phyloP scores from a whole-genome alignment of 2,113 vertebrate species.

The Lasiurus borealis region DNA sequence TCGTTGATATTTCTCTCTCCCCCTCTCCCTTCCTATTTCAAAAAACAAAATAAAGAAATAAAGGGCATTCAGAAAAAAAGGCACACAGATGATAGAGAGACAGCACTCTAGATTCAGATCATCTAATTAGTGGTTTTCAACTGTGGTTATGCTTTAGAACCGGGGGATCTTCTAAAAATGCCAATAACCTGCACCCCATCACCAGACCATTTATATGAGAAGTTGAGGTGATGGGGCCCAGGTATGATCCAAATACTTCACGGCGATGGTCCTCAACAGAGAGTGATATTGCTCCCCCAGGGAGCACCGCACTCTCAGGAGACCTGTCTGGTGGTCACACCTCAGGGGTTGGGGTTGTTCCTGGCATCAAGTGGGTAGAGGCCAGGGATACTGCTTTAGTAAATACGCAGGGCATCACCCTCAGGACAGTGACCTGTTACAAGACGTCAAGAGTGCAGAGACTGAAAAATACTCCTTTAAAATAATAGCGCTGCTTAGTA shows the following conservation, averaged over 20 bases:
- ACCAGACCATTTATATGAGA: neutral
- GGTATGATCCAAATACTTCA: slow-evolving; percentile 18
- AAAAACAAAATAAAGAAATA: neutral
- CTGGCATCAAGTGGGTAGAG: neutral
- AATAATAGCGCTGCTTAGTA: slow-evolving; percentile 40
- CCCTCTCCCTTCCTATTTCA: too few relatives aligned
- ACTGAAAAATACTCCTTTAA: neutral
- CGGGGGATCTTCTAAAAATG: slow-evolving; percentile 44
- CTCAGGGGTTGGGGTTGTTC: neutral
- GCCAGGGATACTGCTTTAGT: neutral
- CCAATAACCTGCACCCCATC: neutral
- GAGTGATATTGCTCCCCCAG: neutral
- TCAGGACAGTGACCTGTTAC: neutral
- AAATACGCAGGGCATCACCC: neutral
- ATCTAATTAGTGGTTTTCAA: slow-evolving; percentile 5
- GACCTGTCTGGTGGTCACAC: slow-evolving; percentile 9
- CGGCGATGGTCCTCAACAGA: neutral
- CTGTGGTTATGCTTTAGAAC: slow-evolving; percentile 30
- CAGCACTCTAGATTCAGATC: neutral
- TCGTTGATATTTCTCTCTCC: too few relatives aligned
- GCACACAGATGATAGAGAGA: neutral
- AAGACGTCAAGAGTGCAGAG: neutral
- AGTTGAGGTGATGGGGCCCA: neutral
- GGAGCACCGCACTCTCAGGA: neutral
- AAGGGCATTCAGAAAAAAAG: slow-evolving; percentile 33